phyloP scores from a whole-genome alignment of 2,113 vertebrate genomes.

The Ceyx melanurus region DNA sequence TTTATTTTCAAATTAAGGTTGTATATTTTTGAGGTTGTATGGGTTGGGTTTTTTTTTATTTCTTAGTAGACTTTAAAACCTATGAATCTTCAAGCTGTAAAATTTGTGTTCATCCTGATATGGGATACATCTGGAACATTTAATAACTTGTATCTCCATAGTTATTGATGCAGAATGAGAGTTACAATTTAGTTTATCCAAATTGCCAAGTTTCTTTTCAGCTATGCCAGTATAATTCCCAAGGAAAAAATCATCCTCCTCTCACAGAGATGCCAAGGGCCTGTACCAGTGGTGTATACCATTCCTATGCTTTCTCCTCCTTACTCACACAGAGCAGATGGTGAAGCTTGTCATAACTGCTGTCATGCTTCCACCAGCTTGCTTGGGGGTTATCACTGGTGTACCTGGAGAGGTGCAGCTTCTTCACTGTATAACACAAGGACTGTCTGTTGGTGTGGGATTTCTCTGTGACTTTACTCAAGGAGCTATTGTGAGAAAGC shows the following conservation, averaged over 20 bases:
- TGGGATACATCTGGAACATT: neutral
- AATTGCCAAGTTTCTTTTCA: neutral
- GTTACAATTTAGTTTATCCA: neutral
- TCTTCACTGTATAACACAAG: neutral
- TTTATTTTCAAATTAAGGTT: neutral
- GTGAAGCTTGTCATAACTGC: neutral
- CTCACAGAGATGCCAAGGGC: neutral
- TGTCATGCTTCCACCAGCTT: neutral
- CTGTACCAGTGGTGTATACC: neutral
- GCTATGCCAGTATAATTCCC: neutral
- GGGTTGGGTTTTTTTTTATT: neutral
- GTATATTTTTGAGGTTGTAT: neutral
- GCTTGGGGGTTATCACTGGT: fast-evolving
- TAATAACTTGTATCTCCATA: neutral
- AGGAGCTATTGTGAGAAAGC: neutral
- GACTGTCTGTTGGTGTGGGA: neutral
- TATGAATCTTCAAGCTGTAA: neutral
- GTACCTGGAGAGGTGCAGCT: neutral
- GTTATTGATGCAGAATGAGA: neutral
- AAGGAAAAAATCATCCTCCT: neutral
- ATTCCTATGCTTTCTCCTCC: neutral
- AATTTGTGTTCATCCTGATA: neutral
- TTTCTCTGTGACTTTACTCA: neutral
- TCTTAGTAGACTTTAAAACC: neutral
- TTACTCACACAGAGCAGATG: neutral